Percentiles rank a stretch among this genome's conserved stretches.
Conservation (phyloP, 2,888 invertebrate genomes). For the Oegoconia quadripuncta region DNA sequence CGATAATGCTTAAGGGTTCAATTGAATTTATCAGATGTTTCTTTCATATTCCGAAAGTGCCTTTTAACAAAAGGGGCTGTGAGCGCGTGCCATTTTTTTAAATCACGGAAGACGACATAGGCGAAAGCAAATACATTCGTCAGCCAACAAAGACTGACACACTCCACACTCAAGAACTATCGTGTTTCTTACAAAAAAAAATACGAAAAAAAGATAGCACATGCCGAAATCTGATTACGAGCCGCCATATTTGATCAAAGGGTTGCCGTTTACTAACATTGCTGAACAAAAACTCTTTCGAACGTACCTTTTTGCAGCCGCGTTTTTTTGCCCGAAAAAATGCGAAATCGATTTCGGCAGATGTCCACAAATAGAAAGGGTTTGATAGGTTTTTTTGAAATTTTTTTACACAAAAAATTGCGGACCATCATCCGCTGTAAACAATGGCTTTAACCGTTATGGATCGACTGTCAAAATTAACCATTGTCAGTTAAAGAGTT, state of each 20-base stretch:
- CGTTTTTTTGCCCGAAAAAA: slow-evolving; percentile 65
- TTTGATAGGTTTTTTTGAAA: slow-evolving; percentile 56
- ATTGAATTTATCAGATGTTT: slow-evolving; percentile 11
- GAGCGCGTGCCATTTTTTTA: slow-evolving; percentile 73
- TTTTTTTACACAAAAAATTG: slow-evolving; percentile 53
- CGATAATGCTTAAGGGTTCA: not conserved
- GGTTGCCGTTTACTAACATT: slow-evolving; percentile 68
- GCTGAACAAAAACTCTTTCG: slow-evolving; percentile 50
- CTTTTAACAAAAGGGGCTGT: slow-evolving; percentile 53
- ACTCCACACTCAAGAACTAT: slow-evolving; percentile 70
- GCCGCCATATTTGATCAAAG: slow-evolving; percentile 67
- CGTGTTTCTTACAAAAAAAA: slow-evolving; percentile 63
- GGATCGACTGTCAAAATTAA: slow-evolving; percentile 61
- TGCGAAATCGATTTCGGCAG: slow-evolving; percentile 77
- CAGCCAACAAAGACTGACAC: slow-evolving; percentile 67
- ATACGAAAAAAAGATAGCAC: slow-evolving; percentile 60
- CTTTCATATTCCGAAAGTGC: slow-evolving; percentile 29
- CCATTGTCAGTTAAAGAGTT: slow-evolving; percentile 61
- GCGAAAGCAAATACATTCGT: slow-evolving; percentile 66
- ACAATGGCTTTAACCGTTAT: slow-evolving; percentile 65
- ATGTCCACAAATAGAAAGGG: slow-evolving; percentile 75
- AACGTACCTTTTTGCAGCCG: slow-evolving; percentile 64
- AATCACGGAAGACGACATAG: slow-evolving; percentile 59
- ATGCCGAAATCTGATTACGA: slow-evolving; percentile 77
- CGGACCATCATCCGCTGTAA: slow-evolving; percentile 57